Conservation (phyloP, 2,888 invertebrate species). For the Tenthredo livida region DNA sequence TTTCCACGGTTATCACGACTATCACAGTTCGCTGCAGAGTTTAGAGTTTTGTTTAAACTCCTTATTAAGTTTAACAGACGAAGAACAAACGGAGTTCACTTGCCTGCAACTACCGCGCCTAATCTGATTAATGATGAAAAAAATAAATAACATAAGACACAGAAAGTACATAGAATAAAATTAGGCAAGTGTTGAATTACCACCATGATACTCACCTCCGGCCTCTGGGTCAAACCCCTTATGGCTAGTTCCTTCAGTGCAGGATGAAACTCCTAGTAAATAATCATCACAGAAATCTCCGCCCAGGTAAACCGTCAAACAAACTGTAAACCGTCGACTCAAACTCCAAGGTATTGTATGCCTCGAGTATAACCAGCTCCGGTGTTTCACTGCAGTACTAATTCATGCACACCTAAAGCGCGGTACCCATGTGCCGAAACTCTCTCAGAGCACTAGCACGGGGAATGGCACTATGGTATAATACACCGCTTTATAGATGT, state of each 20-base stretch:
- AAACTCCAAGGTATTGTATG: background rate
- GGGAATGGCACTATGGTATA: background rate
- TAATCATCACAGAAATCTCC: background rate
- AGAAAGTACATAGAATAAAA: background rate
- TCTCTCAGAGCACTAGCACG: background rate
- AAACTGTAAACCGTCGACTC: background rate
- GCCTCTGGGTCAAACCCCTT: background rate
- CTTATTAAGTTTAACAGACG: background rate
- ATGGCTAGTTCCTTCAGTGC: background rate
- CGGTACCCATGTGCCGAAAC: background rate
- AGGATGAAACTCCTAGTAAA: background rate
- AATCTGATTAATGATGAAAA: background rate
- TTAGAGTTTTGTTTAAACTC: conserved; percentile 8
- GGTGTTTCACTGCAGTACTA: conserved; percentile 6
- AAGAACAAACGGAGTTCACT: background rate
- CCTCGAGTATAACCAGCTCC: background rate
- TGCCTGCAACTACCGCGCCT: too few species aligned
- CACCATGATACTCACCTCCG: background rate
- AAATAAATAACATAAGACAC: background rate
- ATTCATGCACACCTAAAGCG: conserved; percentile 2
- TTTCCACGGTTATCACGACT: conserved; percentile 1
- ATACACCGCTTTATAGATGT: background rate
- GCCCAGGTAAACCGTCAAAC: background rate
- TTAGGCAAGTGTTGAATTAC: background rate
- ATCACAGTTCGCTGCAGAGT: background rate